Conservation (phyloP, 2,797 vertebrate genomes). For the Rachycentron canadum region DNA sequence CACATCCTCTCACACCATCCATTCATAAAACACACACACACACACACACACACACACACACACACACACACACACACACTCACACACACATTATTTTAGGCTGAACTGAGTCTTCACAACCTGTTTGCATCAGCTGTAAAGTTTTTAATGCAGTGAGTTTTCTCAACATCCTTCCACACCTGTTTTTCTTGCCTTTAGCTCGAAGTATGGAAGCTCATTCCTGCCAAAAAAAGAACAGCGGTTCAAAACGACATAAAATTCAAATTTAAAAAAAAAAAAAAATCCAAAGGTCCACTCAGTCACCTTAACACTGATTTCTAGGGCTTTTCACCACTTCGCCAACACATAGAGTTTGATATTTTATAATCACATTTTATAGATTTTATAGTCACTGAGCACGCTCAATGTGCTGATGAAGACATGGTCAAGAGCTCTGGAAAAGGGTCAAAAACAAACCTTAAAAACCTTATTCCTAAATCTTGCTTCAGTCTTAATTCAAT, state of each 20-base stretch:
- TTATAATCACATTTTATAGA: constrained; percentile 38
- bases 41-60: background rate
- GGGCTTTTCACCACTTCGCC: background rate
- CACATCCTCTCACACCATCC: background rate
- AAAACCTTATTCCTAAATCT: background rate
- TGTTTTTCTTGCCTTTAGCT: constrained; percentile 12
- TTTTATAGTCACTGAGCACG: constrained; percentile 26
- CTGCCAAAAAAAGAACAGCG: constrained; percentile 11
- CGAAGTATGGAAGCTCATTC: constrained; percentile 21
- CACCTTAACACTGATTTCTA: background rate
- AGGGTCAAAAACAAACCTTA: background rate
- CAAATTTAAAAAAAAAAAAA: background rate
- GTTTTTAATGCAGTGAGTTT: background rate
- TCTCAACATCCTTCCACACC: background rate
- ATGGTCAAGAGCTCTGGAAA: background rate
- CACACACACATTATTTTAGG: background rate
- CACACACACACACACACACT: background rate
- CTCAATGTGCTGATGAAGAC: constrained; percentile 8
- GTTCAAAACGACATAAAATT: no score
- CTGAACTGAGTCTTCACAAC: constrained; percentile 23
- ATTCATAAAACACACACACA: constrained; percentile 3
- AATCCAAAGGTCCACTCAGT: background rate
- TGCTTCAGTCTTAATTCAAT: constrained; percentile 23
- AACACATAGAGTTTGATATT: background rate
- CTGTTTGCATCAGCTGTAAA: constrained; percentile 13